Evolutionary conservation across 2,113 vertebrate genomes (phyloP).

Genomic region (Gavia stellata): DNA sequence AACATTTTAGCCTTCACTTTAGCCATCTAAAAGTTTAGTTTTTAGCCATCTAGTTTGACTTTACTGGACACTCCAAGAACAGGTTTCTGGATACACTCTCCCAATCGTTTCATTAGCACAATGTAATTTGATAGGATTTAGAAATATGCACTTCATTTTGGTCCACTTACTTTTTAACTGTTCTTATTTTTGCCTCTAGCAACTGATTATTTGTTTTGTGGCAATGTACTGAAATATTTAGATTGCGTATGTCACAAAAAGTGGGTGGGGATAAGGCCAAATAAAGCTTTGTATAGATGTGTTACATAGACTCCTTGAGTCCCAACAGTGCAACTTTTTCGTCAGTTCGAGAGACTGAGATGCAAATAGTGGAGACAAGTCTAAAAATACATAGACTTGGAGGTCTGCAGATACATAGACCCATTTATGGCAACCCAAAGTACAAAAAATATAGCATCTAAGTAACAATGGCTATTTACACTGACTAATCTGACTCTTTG

Average conservation of each 20-base stretch:
- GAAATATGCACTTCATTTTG: background rate
- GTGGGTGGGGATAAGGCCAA: background rate
- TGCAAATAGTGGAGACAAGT: background rate
- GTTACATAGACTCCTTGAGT: background rate
- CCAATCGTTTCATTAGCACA: background rate
- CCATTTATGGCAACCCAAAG: background rate
- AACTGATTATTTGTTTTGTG: background rate
- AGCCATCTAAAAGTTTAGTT: background rate
- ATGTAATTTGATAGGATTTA: background rate
- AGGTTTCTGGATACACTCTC: background rate
- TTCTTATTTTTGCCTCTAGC: background rate
- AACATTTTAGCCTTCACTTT: background rate
- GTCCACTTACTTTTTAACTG: background rate
- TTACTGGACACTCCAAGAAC: background rate
- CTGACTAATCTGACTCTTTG: background rate
- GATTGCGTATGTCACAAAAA: background rate
- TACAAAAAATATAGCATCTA: background rate
- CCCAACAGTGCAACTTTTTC: background rate
- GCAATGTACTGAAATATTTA: background rate
- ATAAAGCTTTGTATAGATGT: background rate
- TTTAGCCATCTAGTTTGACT: background rate
- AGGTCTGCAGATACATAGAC: background rate
- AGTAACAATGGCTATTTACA: background rate
- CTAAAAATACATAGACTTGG: background rate
- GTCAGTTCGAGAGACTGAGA: background rate